Conservation (phyloP, 2,797 vertebrate genomes). For the Psittacula echo region DNA sequence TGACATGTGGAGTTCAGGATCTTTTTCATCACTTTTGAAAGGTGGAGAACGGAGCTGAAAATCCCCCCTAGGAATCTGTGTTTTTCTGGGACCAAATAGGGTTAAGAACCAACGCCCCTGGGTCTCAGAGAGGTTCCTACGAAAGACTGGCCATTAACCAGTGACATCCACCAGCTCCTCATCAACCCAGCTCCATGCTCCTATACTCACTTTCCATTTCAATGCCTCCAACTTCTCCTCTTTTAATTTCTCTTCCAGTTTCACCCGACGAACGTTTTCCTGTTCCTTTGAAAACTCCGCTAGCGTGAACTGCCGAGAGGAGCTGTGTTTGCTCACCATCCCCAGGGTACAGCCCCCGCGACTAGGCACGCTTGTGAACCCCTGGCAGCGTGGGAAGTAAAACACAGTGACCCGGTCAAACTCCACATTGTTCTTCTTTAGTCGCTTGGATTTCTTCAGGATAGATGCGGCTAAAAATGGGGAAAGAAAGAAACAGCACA, state of each 20-base stretch:
- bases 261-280: constrained; percentile 83
- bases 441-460: constrained; percentile 88
- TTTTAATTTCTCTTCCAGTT: constrained; percentile 86
- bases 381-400: constrained; percentile 97
- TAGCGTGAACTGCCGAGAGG: constrained; percentile 85
- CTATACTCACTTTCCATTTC: constrained; percentile 84
- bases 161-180: neutral
- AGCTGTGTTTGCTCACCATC: constrained; percentile 89
- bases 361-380: constrained; percentile 96
- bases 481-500: neutral
- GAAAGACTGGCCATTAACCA: neutral
- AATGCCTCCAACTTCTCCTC: constrained; percentile 91
- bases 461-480: constrained; percentile 86
- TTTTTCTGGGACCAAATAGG: neutral
- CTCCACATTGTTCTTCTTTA: constrained; percentile 86
- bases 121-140: neutral
- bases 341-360: constrained; percentile 94
- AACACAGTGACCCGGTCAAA: constrained; percentile 95
- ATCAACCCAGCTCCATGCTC: neutral
- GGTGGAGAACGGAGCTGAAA: neutral
- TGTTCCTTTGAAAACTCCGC: constrained; percentile 91
- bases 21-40: neutral
- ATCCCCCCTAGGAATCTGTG: neutral
- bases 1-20: neutral
- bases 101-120: fast-evolving